These are phyloP conservation scores for Drosophila leonis DNA, from an alignment of 2,888 invertebrate species.

Conservation along the genomic window DNA sequence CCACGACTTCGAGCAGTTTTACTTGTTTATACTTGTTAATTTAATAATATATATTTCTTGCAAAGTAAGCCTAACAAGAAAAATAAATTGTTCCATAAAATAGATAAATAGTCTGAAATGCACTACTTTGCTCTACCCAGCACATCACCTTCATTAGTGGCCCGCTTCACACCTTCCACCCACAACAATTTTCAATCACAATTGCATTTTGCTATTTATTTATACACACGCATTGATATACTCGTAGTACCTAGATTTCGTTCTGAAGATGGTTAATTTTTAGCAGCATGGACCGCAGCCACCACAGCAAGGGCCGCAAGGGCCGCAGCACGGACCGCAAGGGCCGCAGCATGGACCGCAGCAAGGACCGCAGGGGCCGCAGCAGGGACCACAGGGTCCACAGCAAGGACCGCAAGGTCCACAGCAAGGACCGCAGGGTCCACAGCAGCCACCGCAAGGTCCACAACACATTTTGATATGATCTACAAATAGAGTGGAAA, in stretches of 20 bases:
- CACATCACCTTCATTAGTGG: not conserved
- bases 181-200: not conserved
- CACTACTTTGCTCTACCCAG: too few relatives aligned
- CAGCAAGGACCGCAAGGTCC: conserved; percentile 16
- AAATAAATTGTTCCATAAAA: too few relatives aligned
- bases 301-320: not conserved
- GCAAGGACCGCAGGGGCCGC: conserved; percentile 15
- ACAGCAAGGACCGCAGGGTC: conserved; percentile 18
- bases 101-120: too few relatives aligned
- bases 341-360: conserved; percentile 22
- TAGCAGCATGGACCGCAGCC: conserved; percentile 15
- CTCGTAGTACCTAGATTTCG: conserved; percentile 7
- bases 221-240: not conserved
- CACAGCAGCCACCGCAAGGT: conserved; percentile 8
- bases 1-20: too few relatives aligned
- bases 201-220: conserved; percentile 1
- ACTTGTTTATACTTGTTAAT: too few relatives aligned
- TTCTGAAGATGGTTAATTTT: not conserved
- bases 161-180: not conserved
- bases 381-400: conserved; percentile 20
- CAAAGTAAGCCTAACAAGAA: too few relatives aligned
- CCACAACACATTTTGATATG: conserved; percentile 27
- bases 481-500: not conserved
- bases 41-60: too few relatives aligned
- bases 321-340: not conserved